Base-by-base conservation (phyloP, 2,113 vertebrate genomes). In the Amphilophus citrinellus region DNA sequence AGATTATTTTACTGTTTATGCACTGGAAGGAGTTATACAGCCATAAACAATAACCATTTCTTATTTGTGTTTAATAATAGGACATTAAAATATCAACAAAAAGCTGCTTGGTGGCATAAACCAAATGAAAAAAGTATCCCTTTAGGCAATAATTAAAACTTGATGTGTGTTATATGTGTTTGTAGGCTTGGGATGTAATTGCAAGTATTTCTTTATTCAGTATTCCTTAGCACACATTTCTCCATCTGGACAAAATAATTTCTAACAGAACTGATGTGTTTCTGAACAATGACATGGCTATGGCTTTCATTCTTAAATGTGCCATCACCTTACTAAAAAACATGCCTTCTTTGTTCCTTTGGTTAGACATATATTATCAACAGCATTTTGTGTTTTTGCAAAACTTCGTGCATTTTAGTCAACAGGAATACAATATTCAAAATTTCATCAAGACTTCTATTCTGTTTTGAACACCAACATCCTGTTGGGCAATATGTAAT, bases 41-140 rank as follows among this genome's bases (percentile, higher is more conserved):
- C 42, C 47, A 2, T 75, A 50, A 73, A 80, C 62, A 80, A 80
- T 60, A 86, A 73, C 76, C 62, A 57, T 35, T 73, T 73, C 27
- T 56, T 73, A 56, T n/a, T 56, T 79, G 10, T 83, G 56, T 85
- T 80, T 77, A 63, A 79, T 77, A 91, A 86, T 60, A 79, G 68
- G 42, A 61, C 39, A 65, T 76, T 65, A 83, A 87, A 89, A 61
- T 27, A 66, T 32, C 15, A 7, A 6, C 13, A 77, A 77, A 82
- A 62, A 56, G 56, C 30, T 60, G 56, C 66, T 65, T 4, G 2
- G 24, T 61, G 60, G 75, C 15, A n/a, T 27, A 56, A 76, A 7
- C 20, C 39, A 85, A 60, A 24, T 73, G 56, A 50, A 81, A 80
- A 77, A 15, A 47, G 5, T 22, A 44, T 44, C 11, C 65, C 73